These are phyloP conservation scores for Acinonyx jubatus DNA, from an alignment of 2,113 vertebrate species.

Conservation along the genomic window DNA sequence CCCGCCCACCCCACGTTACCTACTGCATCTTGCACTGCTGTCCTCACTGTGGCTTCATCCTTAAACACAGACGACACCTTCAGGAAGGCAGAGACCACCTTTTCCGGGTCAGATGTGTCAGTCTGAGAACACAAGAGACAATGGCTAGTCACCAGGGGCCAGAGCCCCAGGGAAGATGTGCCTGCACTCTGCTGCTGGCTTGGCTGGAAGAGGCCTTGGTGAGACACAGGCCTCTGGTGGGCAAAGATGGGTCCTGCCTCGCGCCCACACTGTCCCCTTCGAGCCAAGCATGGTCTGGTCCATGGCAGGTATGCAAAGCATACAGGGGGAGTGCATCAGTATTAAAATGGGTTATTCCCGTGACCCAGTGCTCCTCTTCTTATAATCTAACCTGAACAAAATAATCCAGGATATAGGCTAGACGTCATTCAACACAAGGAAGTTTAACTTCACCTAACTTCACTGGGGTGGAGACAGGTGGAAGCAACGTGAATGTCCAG, in stretches of 20 bases:
- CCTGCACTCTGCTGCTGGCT: background rate
- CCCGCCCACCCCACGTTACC: conserved; percentile 70
- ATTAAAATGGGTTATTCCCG: accelerated
- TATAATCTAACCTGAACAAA: background rate
- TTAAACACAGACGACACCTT: conserved; percentile 96
- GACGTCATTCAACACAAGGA: background rate
- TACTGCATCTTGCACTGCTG: conserved; percentile 87
- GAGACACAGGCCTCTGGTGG: accelerated
- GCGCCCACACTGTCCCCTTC: accelerated
- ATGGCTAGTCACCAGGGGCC: background rate
- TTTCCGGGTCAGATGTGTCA: conserved; percentile 90
- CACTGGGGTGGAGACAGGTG: no score
- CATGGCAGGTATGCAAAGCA: background rate
- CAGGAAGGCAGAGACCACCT: conserved; percentile 92
- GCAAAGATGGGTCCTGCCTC: background rate
- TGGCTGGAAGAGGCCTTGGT: background rate
- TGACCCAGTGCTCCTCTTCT: background rate
- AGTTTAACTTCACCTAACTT: background rate
- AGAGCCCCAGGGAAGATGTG: background rate
- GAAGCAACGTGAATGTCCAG: accelerated
- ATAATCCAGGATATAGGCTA: background rate
- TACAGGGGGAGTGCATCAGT: accelerated
- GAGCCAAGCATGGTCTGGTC: background rate
- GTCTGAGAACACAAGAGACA: conserved; percentile 84
- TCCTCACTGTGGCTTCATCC: conserved; percentile 90